Evolutionary conservation across 2,797 vertebrate species (phyloP).

Genomic region (Characodon lateralis): DNA sequence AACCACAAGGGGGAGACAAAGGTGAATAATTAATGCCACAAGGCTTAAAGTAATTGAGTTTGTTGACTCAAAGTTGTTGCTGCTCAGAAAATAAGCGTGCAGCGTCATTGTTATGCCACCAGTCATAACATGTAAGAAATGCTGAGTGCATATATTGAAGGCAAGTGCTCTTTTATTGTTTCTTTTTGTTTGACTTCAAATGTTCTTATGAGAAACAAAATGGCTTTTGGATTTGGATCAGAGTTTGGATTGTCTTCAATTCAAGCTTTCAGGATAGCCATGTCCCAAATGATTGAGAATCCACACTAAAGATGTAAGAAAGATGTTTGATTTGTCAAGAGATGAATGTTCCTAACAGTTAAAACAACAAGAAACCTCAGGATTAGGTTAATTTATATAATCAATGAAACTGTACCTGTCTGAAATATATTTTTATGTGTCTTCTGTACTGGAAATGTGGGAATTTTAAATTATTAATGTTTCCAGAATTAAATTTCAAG

Average conservation of each 20-base stretch:
- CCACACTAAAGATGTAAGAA: neutral
- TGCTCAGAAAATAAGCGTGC: neutral
- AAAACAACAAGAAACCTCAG: neutral
- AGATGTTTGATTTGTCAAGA: no score
- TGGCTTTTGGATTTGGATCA: no score
- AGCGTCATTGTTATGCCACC: neutral
- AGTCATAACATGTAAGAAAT: neutral
- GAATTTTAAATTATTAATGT: neutral
- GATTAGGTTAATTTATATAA: no score
- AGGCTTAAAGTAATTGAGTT: neutral
- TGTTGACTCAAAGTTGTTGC: neutral
- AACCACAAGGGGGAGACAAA: slow-evolving; percentile 1
- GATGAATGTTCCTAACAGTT: neutral
- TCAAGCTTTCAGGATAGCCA: neutral
- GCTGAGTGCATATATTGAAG: neutral
- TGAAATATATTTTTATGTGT: neutral
- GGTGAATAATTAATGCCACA: neutral
- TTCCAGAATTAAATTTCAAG: neutral
- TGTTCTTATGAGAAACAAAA: no score
- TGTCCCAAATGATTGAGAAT: neutral
- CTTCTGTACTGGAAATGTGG: neutral
- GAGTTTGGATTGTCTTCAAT: no score
- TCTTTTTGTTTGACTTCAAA: neutral
- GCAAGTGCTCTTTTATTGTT: neutral
- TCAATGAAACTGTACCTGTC: no score